phyloP scores from a whole-genome alignment of 2,797 vertebrate genomes.

The Morus bassanus region DNA sequence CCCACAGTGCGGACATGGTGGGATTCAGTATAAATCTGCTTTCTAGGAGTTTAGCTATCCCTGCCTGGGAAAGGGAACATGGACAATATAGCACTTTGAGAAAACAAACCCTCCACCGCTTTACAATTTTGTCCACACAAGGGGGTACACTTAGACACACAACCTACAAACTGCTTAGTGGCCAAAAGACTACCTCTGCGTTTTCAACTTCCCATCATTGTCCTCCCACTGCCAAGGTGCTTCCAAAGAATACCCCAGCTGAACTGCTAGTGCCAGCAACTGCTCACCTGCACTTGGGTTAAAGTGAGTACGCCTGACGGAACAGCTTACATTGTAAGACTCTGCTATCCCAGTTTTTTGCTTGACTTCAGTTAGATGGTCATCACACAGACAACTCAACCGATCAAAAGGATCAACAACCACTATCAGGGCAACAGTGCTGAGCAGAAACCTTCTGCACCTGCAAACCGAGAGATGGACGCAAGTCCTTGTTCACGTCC shows the following conservation, averaged over 20 bases:
- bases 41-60: too few species aligned
- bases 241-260: neutral
- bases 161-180: too few species aligned
- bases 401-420: neutral
- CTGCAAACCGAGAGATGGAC: neutral
- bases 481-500: accelerated
- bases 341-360: neutral
- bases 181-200: too few species aligned
- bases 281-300: neutral
- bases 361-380: neutral
- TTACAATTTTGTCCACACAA: too few species aligned
- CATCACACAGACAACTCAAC: neutral
- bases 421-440: neutral
- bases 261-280: neutral
- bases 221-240: too few species aligned
- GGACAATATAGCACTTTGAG: too few species aligned
- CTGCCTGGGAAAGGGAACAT: too few species aligned
- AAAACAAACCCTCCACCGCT: too few species aligned
- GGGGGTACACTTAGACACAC: too few species aligned
- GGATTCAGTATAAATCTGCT: too few species aligned
- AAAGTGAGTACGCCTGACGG: accelerated
- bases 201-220: too few species aligned
- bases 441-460: neutral
- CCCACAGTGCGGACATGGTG: too few species aligned
- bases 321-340: accelerated